Conservation (phyloP, 2,113 vertebrate species). For the Corythoichthys haematopterus region DNA sequence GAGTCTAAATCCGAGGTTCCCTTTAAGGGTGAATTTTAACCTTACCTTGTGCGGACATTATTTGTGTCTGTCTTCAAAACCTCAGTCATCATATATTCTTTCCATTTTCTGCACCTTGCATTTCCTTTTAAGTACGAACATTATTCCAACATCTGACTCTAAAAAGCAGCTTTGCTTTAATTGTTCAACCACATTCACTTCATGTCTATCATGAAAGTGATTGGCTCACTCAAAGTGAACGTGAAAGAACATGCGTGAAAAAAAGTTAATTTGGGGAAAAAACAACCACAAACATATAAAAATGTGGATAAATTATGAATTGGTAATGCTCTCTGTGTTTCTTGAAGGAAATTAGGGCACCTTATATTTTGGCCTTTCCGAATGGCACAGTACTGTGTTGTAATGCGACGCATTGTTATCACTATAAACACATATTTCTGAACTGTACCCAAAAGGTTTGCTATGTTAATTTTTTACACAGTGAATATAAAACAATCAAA, state of each 20-base stretch:
- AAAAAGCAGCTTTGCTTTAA: neutral
- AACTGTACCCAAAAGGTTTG: neutral
- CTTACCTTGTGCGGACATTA: neutral
- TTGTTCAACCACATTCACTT: neutral
- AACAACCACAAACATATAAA: too few species aligned
- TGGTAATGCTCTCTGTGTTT: neutral
- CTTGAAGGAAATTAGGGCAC: neutral
- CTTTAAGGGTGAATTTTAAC: neutral
- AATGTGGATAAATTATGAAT: too few species aligned
- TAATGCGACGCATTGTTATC: neutral
- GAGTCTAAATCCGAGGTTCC: too few species aligned
- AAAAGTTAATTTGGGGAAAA: too few species aligned
- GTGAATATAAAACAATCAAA: too few species aligned
- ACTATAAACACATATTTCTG: neutral
- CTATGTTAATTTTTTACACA: neutral
- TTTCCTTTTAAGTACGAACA: neutral
- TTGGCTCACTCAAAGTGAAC: neutral
- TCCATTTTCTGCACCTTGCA: neutral
- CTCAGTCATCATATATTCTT: neutral
- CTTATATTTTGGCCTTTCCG: neutral
- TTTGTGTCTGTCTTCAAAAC: neutral
- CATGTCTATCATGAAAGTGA: neutral
- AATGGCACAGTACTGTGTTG: neutral
- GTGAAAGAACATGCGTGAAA: too few species aligned
- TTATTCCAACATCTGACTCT: neutral